phyloP scores from a whole-genome alignment of 2,888 invertebrate species.

The Lepidonotus clava region DNA sequence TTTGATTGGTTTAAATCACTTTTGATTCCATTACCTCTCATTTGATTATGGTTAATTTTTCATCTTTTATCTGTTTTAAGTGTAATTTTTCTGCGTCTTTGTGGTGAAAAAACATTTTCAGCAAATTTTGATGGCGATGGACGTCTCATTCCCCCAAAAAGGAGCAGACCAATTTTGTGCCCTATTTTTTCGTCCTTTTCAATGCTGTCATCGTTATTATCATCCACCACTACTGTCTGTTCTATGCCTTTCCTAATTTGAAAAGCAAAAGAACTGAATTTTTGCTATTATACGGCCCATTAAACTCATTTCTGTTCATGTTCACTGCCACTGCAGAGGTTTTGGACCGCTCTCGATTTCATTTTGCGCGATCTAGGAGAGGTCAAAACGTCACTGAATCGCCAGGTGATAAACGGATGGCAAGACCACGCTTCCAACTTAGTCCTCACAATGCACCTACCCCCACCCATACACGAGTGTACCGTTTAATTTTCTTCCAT shows the following conservation, averaged over 20 bases:
- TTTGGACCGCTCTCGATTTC: constrained; percentile 54
- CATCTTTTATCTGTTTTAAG: background rate
- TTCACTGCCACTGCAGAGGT: constrained; percentile 51
- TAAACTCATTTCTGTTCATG: constrained; percentile 54
- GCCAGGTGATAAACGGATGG: constrained; percentile 49
- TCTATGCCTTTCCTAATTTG: constrained; percentile 17
- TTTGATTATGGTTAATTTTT: background rate
- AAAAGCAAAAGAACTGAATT: background rate
- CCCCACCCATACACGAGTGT: constrained; percentile 49
- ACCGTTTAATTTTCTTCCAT: background rate
- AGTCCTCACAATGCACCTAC: constrained; percentile 47
- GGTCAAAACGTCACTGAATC: constrained; percentile 53
- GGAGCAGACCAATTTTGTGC: constrained; percentile 24
- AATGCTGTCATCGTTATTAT: constrained; percentile 31
- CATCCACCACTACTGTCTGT: constrained; percentile 33
- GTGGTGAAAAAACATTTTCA: constrained; percentile 34
- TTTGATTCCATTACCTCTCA: background rate
- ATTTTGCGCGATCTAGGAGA: constrained; percentile 54
- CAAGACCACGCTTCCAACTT: constrained; percentile 42
- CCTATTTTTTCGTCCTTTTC: constrained; percentile 1
- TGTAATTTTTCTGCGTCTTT: constrained; percentile 33
- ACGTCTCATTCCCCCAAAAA: constrained; percentile 12
- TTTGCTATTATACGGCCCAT: background rate
- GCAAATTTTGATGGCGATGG: constrained; percentile 35
- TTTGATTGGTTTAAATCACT: background rate